Evolutionary conservation across 2,888 invertebrate species (phyloP).

Genomic region (Hirtodrosophila cameraria): DNA sequence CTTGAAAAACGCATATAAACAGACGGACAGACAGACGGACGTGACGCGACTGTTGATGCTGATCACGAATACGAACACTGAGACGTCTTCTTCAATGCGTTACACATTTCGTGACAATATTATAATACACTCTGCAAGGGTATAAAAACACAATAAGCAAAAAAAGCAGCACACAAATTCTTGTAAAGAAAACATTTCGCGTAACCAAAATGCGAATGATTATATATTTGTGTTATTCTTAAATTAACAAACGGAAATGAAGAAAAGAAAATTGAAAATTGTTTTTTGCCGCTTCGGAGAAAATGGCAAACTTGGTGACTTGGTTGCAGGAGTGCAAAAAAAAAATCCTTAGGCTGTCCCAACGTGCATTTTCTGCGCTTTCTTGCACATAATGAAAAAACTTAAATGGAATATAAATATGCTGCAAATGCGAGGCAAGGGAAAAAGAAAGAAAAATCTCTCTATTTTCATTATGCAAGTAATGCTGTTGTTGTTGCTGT

Average conservation of each 20-base stretch:
- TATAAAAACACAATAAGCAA: conserved; percentile 7
- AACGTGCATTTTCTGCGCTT: conserved; percentile 29
- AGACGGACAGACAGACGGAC: no score
- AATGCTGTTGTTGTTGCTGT: no score
- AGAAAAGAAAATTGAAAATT: conserved; percentile 74
- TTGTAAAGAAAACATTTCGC: neutral
- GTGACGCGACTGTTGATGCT: no score
- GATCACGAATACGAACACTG: no score
- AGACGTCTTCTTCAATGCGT: no score
- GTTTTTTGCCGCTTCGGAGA: conserved; percentile 2
- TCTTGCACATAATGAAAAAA: conserved; percentile 64
- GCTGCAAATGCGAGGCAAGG: conserved; percentile 17
- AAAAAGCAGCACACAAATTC: conserved; percentile 5
- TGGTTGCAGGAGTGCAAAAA: conserved; percentile 12
- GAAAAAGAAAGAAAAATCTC: neutral
- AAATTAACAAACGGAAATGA: conserved; percentile 79
- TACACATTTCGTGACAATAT: no score
- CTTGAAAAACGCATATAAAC: no score
- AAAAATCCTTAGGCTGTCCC: conserved; percentile 54
- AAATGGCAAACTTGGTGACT: neutral
- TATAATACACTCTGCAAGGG: no score
- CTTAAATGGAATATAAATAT: conserved; percentile 73
- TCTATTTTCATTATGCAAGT: conserved; percentile 14
- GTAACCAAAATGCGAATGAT: conserved; percentile 45
- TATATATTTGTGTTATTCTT: conserved; percentile 77